phyloP scores from a whole-genome alignment of 2,113 vertebrate genomes.

The Bos javanicus region DNA sequence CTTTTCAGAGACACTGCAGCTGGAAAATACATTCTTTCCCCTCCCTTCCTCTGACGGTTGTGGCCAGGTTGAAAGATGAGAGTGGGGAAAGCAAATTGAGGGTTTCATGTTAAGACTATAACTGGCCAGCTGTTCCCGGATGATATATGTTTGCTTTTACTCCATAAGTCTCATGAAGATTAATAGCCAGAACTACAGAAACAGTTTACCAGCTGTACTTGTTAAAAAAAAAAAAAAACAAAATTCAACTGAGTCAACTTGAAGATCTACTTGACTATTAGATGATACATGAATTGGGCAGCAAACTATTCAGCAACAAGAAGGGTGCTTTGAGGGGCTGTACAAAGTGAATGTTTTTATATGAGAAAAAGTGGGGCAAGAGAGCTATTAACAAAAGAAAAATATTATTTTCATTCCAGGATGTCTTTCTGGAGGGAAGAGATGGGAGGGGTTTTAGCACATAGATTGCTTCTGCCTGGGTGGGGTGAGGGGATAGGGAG shows the following conservation, averaged over 20 bases:
- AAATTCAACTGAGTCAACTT: background rate
- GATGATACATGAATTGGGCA: background rate
- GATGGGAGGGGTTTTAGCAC: background rate
- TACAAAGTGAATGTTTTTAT: background rate
- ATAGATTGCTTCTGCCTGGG: background rate
- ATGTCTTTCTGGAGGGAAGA: background rate
- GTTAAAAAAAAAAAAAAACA: background rate
- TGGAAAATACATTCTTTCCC: background rate
- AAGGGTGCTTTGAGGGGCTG: background rate
- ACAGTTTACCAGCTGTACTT: background rate
- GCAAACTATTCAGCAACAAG: background rate
- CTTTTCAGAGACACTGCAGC: background rate
- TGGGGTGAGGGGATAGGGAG: background rate
- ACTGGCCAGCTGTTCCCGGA: background rate
- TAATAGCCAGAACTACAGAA: background rate
- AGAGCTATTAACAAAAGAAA: background rate
- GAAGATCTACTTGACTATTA: background rate
- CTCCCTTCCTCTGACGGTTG: background rate
- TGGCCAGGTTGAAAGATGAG: background rate
- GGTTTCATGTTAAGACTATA: background rate
- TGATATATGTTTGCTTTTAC: background rate
- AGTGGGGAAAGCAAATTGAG: background rate
- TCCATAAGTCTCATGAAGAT: background rate
- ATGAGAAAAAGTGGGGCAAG: background rate
- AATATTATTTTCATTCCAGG: background rate